Conservation (phyloP, 2,113 vertebrate species). For the Centropristis striata region DNA sequence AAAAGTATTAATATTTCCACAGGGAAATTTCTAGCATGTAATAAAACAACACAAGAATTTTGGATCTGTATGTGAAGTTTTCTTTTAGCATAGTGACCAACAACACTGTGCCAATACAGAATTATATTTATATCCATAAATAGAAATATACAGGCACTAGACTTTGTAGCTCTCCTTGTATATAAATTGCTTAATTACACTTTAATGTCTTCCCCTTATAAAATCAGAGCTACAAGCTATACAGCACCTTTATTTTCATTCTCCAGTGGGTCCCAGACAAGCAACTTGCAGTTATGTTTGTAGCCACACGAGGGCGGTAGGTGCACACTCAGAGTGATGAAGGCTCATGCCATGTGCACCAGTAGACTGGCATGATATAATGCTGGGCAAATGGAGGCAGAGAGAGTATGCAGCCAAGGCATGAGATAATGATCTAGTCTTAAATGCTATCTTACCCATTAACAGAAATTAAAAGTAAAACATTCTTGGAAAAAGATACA, state of each 20-base stretch:
- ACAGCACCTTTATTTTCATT: neutral
- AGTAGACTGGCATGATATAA: neutral
- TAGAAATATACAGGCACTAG: neutral
- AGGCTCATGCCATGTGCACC: neutral
- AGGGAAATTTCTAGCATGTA: neutral
- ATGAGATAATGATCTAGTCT: constrained; percentile 9
- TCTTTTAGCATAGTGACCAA: neutral
- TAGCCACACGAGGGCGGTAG: constrained; percentile 64
- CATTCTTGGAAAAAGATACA: neutral
- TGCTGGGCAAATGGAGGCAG: constrained; percentile 8
- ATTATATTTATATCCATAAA: too few relatives aligned
- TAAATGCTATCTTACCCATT: neutral
- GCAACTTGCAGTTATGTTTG: neutral
- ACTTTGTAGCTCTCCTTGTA: neutral
- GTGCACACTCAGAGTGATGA: constrained; percentile 1
- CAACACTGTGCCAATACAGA: neutral
- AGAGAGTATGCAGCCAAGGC: constrained; percentile 1
- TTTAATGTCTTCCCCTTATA: neutral
- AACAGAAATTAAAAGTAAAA: neutral
- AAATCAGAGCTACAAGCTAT: neutral
- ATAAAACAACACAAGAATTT: neutral
- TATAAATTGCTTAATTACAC: neutral
- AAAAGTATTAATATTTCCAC: neutral
- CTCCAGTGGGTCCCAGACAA: neutral
- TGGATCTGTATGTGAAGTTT: neutral